A percentile compares a stretch with the other conserved stretches of the same genome.
phyloP scores from a whole-genome alignment of 30 jellyfish, hydroid and myxozoan species.

The Cassiopea andromeda region DNA sequence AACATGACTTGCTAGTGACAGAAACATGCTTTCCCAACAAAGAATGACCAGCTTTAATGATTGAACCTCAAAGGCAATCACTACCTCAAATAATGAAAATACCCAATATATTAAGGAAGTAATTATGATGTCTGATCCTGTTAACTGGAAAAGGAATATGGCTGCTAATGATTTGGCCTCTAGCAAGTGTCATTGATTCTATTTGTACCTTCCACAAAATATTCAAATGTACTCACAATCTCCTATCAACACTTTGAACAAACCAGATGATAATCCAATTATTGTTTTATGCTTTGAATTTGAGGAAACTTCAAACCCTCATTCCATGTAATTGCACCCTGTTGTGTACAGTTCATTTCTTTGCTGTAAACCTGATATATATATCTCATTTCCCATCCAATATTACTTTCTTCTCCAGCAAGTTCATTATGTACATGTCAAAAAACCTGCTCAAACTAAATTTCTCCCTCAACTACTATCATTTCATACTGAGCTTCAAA shows the following conservation, averaged over 20 bases:
- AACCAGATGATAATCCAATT: not conserved
- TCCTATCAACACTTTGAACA: slow-evolving; percentile 21
- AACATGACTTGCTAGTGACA: not conserved
- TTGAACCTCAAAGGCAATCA: too few species aligned
- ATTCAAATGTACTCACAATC: slow-evolving; percentile 64
- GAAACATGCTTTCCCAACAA: too few species aligned
- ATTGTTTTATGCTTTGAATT: not conserved
- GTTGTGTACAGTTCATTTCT: not conserved
- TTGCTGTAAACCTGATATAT: not conserved
- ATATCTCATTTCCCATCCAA: not conserved
- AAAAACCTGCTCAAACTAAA: not conserved
- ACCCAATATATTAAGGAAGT: too few species aligned
- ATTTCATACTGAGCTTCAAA: too few species aligned
- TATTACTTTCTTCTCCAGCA: not conserved
- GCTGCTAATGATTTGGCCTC: too few species aligned
- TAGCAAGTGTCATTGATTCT: not conserved
- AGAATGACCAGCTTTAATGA: too few species aligned
- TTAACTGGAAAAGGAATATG: too few species aligned
- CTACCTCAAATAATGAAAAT: too few species aligned
- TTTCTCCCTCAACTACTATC: too few species aligned
- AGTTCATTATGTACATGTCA: not conserved
- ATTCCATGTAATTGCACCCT: not conserved
- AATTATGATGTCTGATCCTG: too few species aligned
- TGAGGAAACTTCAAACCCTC: not conserved
- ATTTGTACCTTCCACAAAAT: slow-evolving; percentile 14